A percentile compares a stretch with the other conserved stretches of the same genome.
Conservation (phyloP, 1,140 invertebrate genomes). For the Metaphire vulgaris region DNA sequence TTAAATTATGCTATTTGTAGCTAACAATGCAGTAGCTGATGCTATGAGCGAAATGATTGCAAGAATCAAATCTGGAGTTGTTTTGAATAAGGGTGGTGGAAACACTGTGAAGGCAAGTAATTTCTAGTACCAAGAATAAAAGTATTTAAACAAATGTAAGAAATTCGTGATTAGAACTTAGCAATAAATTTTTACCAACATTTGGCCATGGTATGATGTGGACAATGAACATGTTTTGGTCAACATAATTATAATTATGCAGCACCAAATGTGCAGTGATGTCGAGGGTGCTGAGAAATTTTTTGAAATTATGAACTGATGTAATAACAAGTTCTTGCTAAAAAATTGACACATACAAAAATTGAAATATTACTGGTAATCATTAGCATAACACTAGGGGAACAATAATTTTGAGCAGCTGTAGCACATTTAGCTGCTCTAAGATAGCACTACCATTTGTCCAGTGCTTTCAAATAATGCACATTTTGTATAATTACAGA, state of each 20-base stretch:
- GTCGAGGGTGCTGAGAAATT: too few species aligned
- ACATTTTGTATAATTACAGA: not conserved
- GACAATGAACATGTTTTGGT: too few species aligned
- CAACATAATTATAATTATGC: not conserved
- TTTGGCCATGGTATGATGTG: too few species aligned
- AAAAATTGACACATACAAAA: too few species aligned
- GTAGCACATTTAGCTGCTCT: not conserved
- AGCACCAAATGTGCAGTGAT: too few species aligned
- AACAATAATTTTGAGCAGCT: not conserved
- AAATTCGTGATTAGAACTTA: not conserved
- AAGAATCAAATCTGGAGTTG: not conserved
- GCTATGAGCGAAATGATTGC: not conserved
- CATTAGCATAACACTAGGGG: too few species aligned
- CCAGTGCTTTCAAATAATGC: not conserved
- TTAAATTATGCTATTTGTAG: too few species aligned
- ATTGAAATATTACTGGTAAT: too few species aligned
- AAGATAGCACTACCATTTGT: not conserved
- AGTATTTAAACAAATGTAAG: not conserved
- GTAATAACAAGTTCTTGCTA: too few species aligned
- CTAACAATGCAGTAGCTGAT: too few species aligned
- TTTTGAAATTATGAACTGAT: too few species aligned
- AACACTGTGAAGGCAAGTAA: not conserved
- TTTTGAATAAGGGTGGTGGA: not conserved
- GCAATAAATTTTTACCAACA: not conserved
- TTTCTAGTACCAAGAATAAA: not conserved